Base-by-base conservation (phyloP, 2,113 vertebrate genomes). In the Spizaetus ornatus region DNA sequence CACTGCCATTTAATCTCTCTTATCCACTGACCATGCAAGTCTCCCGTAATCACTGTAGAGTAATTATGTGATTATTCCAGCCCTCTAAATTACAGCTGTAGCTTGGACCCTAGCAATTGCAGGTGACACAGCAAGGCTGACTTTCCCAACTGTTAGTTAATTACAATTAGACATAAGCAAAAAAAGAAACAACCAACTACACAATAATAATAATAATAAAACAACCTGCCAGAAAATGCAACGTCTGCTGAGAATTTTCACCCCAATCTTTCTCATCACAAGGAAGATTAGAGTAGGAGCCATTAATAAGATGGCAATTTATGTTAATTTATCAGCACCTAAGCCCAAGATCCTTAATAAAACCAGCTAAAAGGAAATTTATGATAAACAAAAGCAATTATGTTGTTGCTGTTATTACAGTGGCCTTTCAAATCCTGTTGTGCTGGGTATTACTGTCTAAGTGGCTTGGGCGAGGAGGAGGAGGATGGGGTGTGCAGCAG, bases 11-110 rank as follows among this genome's bases (percentile, higher is more conserved):
- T 95, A 96, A 95, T 95, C 91, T 97, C 93, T 90, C 73, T 95
- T 93, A 96, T 95, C 95, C 93, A 93, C 95, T 96, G 96, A 94
- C 89, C 94, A 96, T 96, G 91, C 82, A 93, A 96, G 91, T 78
- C 93, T 94, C 71, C 93, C 12, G 0, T 94, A 95, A 97, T 95
- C 94, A 96, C 81, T 77, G 91, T 91, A 94, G 94, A 94, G 78
- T 97, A 96, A 97, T 97, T 97, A 97, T 81, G 95, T 95, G 93
- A 97, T 97, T 97, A 97, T 96, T 95, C 79, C 94, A 96, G 78
- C 87, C 89, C 89, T 97, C 91, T 95, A 97, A 97, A 97, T 97
- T 97, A 94, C 89, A 96, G 95, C 78, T 94, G 84, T 67, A 80
- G 74, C 38, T 77, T 88, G 87, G 94, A 96, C 97, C 90, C 84